Percentiles rank a stretch among this genome's conserved stretches.
phyloP scores from a whole-genome alignment of 2,797 vertebrate genomes.

The Limnodromus scolopaceus region DNA sequence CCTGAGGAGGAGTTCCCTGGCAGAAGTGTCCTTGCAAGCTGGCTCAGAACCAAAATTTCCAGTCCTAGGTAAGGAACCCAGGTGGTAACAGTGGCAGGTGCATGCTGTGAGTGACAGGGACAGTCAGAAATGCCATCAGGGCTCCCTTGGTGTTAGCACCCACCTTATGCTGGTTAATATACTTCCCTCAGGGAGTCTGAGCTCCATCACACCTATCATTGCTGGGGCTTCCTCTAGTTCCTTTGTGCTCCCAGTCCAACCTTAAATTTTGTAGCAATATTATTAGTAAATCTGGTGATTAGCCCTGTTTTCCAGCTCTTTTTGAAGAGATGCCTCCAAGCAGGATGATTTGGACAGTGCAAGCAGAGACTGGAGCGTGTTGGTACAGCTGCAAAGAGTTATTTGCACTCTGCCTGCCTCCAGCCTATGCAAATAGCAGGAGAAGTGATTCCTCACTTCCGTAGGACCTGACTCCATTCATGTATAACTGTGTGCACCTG shows the following conservation, averaged over 20 bases:
- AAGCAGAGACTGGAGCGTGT: not conserved
- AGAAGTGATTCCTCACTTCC: not conserved
- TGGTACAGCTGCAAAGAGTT: slow-evolving; percentile 34
- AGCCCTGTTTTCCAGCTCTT: not conserved
- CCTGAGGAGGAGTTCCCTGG: not conserved
- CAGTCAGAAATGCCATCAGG: not conserved
- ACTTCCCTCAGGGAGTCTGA: not conserved
- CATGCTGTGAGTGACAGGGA: not conserved
- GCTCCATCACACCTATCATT: fast-evolving
- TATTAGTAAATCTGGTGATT: not conserved
- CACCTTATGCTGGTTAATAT: not conserved
- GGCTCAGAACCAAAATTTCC: not conserved
- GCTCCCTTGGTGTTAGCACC: not conserved
- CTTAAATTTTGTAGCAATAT: not conserved
- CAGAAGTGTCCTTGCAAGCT: not conserved
- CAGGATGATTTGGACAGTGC: not conserved
- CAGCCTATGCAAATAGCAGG: slow-evolving; percentile 13
- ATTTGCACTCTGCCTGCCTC: not conserved
- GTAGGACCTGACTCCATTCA: not conserved
- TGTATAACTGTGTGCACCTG: not conserved
- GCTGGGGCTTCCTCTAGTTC: not conserved
- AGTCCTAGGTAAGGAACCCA: not conserved
- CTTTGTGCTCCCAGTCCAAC: not conserved
- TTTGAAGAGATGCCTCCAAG: not conserved
- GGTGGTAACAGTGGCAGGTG: not conserved